Percentiles rank a stretch among this genome's conserved stretches.
These are phyloP conservation scores for Podarcis lilfordi DNA, from an alignment of 2,797 vertebrate species.

Conservation along the genomic window DNA sequence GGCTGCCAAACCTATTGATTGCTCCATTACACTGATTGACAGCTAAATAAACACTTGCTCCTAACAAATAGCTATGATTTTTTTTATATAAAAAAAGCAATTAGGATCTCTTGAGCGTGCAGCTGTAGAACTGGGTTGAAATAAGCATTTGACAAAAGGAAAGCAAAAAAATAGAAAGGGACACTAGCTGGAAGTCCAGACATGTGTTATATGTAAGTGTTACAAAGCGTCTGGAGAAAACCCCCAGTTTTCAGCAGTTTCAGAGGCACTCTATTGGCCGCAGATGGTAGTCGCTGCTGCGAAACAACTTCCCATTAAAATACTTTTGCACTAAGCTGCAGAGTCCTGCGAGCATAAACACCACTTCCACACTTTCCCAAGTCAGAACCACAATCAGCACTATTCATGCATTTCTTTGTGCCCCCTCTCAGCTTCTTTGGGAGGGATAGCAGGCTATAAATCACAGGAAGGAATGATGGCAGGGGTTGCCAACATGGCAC, in stretches of 20 bases:
- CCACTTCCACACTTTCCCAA: too few relatives aligned
- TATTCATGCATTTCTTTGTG: too few relatives aligned
- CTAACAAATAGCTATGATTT: constrained; percentile 33
- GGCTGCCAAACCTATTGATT: constrained; percentile 25
- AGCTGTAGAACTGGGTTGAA: constrained; percentile 29
- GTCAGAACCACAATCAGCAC: too few relatives aligned
- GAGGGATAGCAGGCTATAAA: too few relatives aligned
- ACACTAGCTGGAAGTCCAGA: constrained; percentile 1
- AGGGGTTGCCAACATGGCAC: too few relatives aligned
- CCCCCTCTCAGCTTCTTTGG: too few relatives aligned
- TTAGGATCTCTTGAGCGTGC: constrained; percentile 25
- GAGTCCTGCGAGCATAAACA: background rate
- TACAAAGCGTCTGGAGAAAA: constrained; percentile 21
- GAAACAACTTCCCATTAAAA: background rate
- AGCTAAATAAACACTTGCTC: constrained; percentile 9
- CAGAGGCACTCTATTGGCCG: background rate
- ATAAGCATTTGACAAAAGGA: background rate
- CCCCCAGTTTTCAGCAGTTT: background rate
- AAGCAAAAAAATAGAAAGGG: background rate
- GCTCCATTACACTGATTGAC: background rate
- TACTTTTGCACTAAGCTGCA: background rate
- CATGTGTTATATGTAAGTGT: background rate
- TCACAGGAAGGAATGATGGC: too few relatives aligned
- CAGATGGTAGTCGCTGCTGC: background rate
- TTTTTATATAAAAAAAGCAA: constrained; percentile 10